These are phyloP conservation scores for Triplophysa tibetana DNA, from an alignment of 2,113 vertebrate species.

Conservation along the genomic window DNA sequence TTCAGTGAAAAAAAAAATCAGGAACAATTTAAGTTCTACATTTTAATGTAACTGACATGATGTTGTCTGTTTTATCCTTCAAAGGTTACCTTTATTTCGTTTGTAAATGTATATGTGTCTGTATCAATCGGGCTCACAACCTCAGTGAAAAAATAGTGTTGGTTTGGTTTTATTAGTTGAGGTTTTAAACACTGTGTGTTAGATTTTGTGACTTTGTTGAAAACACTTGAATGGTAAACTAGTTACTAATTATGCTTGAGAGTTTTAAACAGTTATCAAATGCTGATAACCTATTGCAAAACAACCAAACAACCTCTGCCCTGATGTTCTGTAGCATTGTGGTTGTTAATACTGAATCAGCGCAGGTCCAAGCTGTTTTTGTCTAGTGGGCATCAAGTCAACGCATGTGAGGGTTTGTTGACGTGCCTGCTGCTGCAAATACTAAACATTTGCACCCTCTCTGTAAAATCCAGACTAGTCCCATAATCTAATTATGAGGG, in stretches of 20 bases:
- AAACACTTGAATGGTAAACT: neutral
- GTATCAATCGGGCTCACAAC: slow-evolving; percentile 3
- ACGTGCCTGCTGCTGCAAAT: neutral
- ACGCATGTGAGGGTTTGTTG: neutral
- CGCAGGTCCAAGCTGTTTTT: neutral
- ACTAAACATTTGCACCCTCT: too few species aligned
- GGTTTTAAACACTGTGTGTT: slow-evolving; percentile 19
- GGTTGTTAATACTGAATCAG: slow-evolving; percentile 8
- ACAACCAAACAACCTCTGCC: neutral
- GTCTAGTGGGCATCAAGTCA: neutral
- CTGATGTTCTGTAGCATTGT: slow-evolving; percentile 11
- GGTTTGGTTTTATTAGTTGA: neutral
- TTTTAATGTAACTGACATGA: slow-evolving; percentile 11
- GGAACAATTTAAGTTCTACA: slow-evolving; percentile 5
- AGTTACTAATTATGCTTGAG: neutral
- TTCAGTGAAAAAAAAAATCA: slow-evolving; percentile 5
- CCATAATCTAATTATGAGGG: too few species aligned
- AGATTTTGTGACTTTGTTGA: neutral
- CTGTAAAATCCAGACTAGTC: too few species aligned
- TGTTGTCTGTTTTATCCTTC: slow-evolving; percentile 4
- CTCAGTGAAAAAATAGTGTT: slow-evolving; percentile 3
- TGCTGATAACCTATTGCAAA: neutral
- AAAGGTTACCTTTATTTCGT: neutral
- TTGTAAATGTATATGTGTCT: neutral
- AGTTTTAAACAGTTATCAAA: neutral